Base-by-base conservation (phyloP, 1,140 invertebrate genomes). In the Holcopasites calliopsidis region DNA sequence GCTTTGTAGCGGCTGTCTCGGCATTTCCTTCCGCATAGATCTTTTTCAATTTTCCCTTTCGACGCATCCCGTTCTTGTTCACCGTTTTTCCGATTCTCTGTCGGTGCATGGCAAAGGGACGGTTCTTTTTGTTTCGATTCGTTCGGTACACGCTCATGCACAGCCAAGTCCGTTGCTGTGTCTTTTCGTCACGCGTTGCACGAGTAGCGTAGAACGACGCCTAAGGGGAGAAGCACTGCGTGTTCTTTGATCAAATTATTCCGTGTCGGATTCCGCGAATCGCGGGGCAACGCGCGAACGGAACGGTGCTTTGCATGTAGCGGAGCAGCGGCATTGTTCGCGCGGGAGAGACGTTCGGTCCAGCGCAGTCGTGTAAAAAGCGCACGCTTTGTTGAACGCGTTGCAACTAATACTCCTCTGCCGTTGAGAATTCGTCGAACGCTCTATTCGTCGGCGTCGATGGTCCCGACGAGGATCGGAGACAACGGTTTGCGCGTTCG, bases 31-130 rank as follows among this genome's bases (percentile, higher is more conserved):
- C 65, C 35, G n/a, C 61, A 61, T 26, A 28, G 60, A 49, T 21
- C n/a, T 16, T n/a, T 65, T 40, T 23, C 55, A 44, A 68, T 81
- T 61, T 74, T 81, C 75, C 50, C 75, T 21, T 65, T 28, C 66
- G 55, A 44, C 54, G 52, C 47, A 31, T 23, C 35, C 13, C 16
- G 21, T 47, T 35, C 33, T 23, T 42, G 0, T 31, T 6, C 31
- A 3, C 0, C 0, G 6, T 18, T 1, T 26, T 26, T 60, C 21
- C 10, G 26, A 16, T 42, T 40, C 26, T 21, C 18, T 16, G 1
- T 33, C 64, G 21, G 35, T 50, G 0, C 50, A 44, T 28, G 21
- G 49, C 66, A 28, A 44, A 57, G 47, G 57, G n/a, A n/a, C n/a
- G n/a, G n/a, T n/a, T n/a, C 47, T 26, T 69, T 69, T 57, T 57